These are phyloP conservation scores for Micropoecilia bifurca DNA, from an alignment of 2,797 vertebrate species.

Conservation along the genomic window DNA sequence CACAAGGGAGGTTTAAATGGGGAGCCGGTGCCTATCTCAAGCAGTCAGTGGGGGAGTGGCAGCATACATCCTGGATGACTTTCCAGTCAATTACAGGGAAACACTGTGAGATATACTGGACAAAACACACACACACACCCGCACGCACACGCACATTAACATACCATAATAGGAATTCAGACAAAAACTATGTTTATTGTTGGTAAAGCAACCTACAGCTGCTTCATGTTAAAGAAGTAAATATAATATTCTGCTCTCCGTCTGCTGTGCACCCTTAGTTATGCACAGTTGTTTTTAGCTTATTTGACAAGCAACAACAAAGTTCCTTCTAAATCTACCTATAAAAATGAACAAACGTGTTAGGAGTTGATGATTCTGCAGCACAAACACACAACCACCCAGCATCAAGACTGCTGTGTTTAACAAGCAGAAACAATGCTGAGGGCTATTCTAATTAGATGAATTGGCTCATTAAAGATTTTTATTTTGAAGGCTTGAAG, in stretches of 20 bases:
- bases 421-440: background rate
- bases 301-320: conserved; percentile 3
- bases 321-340: background rate
- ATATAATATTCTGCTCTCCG: background rate
- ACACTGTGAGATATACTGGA: background rate
- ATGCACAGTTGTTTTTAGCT: conserved; percentile 1
- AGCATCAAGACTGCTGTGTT: background rate
- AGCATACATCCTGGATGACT: background rate
- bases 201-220: background rate
- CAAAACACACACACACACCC: background rate
- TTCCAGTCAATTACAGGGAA: background rate
- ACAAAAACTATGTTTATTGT: background rate
- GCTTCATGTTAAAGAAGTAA: background rate
- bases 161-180: background rate
- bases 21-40: background rate
- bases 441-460: conserved; percentile 1
- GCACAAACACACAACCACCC: background rate
- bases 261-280: background rate
- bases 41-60: background rate
- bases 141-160: background rate
- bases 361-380: background rate
- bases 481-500: background rate
- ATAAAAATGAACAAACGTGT: background rate
- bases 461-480: background rate
- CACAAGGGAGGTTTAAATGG: background rate